Percentiles rank a stretch among this genome's conserved stretches.
phyloP scores from a whole-genome alignment of 2,888 invertebrate genomes.

The Agelastica alni region DNA sequence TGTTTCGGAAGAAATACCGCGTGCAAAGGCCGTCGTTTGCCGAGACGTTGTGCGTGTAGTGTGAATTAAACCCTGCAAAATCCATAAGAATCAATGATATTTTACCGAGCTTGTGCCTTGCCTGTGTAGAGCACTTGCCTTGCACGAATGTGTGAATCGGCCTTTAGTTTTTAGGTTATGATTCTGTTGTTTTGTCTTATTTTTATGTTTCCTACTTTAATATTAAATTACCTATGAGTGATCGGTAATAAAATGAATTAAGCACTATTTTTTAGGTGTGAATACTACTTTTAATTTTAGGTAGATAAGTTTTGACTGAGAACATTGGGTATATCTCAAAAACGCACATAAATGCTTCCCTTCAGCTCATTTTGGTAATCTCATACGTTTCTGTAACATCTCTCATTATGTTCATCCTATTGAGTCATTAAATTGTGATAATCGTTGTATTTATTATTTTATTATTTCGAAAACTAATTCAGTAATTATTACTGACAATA shows the following conservation, averaged over 20 bases:
- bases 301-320: constrained; percentile 34
- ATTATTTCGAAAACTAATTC: constrained; percentile 13
- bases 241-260: constrained; percentile 16
- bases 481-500: no score
- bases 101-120: no score
- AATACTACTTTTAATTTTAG: constrained; percentile 30
- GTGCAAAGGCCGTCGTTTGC: no score
- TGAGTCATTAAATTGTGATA: constrained; percentile 29
- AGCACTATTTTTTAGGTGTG: constrained; percentile 23
- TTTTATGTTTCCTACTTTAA: constrained; percentile 12
- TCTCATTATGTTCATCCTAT: constrained; percentile 22
- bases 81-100: no score
- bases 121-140: no score
- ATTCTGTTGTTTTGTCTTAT: constrained; percentile 2
- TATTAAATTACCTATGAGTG: constrained; percentile 20
- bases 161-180: no score
- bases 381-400: constrained; percentile 33
- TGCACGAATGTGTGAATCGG: no score
- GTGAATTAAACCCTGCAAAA: no score
- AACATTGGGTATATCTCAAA: constrained; percentile 29
- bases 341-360: constrained; percentile 32
- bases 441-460: constrained; percentile 19
- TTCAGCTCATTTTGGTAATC: constrained; percentile 24
- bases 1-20: no score
- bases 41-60: no score